Conservation (phyloP, 2,113 vertebrate genomes). For the Hydrolagus affinis region DNA sequence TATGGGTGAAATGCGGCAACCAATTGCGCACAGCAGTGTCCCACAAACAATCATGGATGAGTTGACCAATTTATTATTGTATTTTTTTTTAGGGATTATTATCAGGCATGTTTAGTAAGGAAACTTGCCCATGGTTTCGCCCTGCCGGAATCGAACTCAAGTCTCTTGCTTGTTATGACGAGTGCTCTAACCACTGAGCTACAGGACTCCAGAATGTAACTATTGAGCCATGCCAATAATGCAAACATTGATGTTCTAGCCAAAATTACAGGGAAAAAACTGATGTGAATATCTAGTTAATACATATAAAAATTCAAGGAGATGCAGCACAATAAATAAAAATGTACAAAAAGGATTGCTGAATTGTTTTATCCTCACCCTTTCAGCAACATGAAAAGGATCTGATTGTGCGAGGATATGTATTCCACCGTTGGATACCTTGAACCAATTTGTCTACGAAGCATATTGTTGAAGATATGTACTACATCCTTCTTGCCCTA, state of each 20-base stretch:
- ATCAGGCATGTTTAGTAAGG: too few species aligned
- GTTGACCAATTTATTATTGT: too few species aligned
- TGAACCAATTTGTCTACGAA: slow-evolving; percentile 65
- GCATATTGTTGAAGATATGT: slow-evolving; percentile 69
- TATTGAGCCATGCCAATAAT: too few species aligned
- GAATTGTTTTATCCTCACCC: slow-evolving; percentile 47
- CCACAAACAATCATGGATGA: too few species aligned
- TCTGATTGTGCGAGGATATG: slow-evolving; percentile 63
- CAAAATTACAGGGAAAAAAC: not conserved
- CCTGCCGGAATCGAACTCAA: too few species aligned
- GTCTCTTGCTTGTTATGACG: too few species aligned
- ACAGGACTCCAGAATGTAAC: too few species aligned
- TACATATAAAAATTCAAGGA: not conserved
- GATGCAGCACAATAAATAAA: not conserved
- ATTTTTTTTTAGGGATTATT: too few species aligned
- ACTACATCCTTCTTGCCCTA: slow-evolving; percentile 73
- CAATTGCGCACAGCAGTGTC: too few species aligned
- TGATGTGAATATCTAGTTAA: not conserved
- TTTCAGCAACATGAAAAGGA: slow-evolving; percentile 70
- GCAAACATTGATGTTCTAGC: not conserved
- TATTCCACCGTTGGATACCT: slow-evolving; percentile 68
- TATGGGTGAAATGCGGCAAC: too few species aligned
- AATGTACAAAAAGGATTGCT: not conserved
- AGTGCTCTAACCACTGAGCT: too few species aligned
- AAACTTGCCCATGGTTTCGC: too few species aligned